Conservation (phyloP, 2,888 invertebrate species). For the Catotricha subobsoleta region DNA sequence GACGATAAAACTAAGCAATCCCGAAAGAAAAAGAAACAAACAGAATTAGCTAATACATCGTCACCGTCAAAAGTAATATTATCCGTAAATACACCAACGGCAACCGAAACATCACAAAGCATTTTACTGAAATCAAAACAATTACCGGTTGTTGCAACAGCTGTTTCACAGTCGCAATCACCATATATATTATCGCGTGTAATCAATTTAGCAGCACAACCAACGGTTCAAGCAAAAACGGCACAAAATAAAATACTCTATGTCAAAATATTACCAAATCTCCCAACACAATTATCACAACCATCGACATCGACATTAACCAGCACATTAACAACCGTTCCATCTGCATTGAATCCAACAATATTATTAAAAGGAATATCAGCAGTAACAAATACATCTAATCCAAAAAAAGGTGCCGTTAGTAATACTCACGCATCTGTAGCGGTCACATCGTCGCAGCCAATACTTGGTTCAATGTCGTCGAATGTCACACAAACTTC, state of each 20-base stretch:
- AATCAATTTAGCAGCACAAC: background rate
- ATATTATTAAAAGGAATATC: too few relatives aligned
- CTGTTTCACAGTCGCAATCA: background rate
- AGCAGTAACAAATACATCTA: too few relatives aligned
- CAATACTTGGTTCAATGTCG: too few relatives aligned
- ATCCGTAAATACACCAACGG: too few relatives aligned
- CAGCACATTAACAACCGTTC: background rate
- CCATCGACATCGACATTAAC: background rate
- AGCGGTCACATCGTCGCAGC: background rate
- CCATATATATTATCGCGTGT: background rate
- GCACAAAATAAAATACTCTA: constrained; percentile 11
- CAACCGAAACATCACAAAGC: background rate
- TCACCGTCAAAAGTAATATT: too few relatives aligned
- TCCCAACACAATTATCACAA: constrained; percentile 11
- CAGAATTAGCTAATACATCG: too few relatives aligned
- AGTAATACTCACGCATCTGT: background rate
- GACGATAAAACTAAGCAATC: too few relatives aligned
- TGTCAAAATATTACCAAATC: constrained; percentile 11
- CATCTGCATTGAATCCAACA: too few relatives aligned
- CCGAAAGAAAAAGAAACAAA: too few relatives aligned
- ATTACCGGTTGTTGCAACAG: background rate
- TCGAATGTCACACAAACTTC: too few relatives aligned
- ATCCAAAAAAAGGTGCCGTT: background rate
- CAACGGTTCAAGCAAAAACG: constrained; percentile 9
- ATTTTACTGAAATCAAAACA: too few relatives aligned